Base-by-base conservation (phyloP, 2,113 vertebrate species). In the Gallinago jamesoni region DNA sequence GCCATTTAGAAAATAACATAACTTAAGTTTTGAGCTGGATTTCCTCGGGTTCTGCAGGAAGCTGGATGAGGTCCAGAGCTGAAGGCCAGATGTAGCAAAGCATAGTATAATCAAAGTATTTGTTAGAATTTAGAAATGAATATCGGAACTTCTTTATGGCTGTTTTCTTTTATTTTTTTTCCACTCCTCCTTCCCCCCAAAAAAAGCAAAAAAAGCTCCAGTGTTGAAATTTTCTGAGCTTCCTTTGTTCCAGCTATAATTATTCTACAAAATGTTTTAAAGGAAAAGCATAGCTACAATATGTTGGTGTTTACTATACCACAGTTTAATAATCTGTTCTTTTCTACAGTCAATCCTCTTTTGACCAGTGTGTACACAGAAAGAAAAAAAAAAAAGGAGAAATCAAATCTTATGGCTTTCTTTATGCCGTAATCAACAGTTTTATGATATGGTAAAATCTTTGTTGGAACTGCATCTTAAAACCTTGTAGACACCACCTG, bases 1-100 rank as follows among this genome's bases (percentile, higher is more conserved):
- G 45, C 73, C 27, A 5, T 72, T 84, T 77, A 74, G 57, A 86
- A 82, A 89, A 91, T 12, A 93, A 43, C 79, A 91, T 76, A 77
- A 79, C 72, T 48, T 27, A 37, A 77, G 53, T 64, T 95, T 87
- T 64, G 87, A 75, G 69, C 78, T 96, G 1, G 1, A 35, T 93
- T 94, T 96, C 78, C 70, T 90, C 52, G 79, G 12, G 39, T 91
- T 70, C 89, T 79, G 10, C 78, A 74, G 70, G 91, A 92, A 93
- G 48, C 69, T 91, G 83, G 68, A 84, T 73, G 60, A 67, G 57
- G 31, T 63, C 70, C 80, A 95, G 43, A 67, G 28, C 2, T 60
- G 75, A 81, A 87, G 68, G 57, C 57, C 64, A 59, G 6, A 87
- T 73, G 50, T 75, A 47, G 53, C n/a, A 85, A 77, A 56, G 66